Percentiles rank a stretch among this genome's conserved stretches.
These are phyloP conservation scores for Hypocryptadius cinnamomeus DNA, from an alignment of 2,113 vertebrate genomes.

Conservation along the genomic window DNA sequence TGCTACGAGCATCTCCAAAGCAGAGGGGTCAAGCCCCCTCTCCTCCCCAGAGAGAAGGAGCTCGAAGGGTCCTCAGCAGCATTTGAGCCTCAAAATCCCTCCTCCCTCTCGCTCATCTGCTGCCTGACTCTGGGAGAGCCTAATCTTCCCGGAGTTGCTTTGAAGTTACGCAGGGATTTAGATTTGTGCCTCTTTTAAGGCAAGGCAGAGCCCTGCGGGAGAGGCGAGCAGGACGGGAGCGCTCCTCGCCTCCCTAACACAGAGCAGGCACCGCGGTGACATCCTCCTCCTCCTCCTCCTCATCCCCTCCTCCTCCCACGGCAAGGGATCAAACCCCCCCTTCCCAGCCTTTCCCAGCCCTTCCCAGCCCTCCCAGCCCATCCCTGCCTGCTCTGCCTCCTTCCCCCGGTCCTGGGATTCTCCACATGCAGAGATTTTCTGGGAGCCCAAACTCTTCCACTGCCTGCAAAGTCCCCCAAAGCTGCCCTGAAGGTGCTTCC, in stretches of 20 bases:
- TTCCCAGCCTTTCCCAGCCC: background rate
- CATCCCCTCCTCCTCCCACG: background rate
- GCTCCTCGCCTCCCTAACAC: background rate
- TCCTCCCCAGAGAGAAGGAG: background rate
- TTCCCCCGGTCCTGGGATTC: background rate
- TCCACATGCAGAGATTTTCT: accelerated
- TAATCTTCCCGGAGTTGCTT: conserved; percentile 1
- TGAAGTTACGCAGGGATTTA: conserved; percentile 52
- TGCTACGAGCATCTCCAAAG: background rate
- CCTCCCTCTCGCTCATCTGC: background rate
- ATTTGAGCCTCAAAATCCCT: background rate
- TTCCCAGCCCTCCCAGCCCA: background rate
- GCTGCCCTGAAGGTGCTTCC: background rate
- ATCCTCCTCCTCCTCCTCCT: background rate
- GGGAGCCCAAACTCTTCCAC: background rate
- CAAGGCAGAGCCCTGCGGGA: background rate
- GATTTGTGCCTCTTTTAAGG: conserved; percentile 49
- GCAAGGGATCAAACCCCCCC: background rate
- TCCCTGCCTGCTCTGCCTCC: background rate
- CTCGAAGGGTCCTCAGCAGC: background rate
- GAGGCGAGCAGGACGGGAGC: background rate
- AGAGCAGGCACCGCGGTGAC: conserved; percentile 17
- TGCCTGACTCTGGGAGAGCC: background rate
- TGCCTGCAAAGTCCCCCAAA: background rate
- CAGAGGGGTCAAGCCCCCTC: background rate